Percentiles rank a stretch among this genome's conserved stretches.
These are phyloP conservation scores for Suncus etruscus DNA, from an alignment of 2,113 vertebrate species.

Conservation along the genomic window DNA sequence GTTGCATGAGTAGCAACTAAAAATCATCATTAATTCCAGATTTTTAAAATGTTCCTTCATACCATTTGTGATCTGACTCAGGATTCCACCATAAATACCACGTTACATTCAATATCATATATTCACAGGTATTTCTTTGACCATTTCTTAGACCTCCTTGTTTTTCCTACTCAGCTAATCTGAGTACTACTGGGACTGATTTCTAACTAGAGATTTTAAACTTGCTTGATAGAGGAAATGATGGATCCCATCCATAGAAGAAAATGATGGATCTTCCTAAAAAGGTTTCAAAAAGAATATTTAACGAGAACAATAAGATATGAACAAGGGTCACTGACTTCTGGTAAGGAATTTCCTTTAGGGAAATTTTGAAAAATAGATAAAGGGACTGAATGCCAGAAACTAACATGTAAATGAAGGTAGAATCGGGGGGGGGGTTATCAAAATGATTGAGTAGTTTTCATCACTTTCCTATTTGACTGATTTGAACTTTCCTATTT, in stretches of 20 bases:
- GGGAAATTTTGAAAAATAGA: background rate
- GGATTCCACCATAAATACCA: background rate
- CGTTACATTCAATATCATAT: background rate
- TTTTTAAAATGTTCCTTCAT: background rate
- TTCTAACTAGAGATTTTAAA: slow-evolving; percentile 36
- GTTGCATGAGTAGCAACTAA: slow-evolving; percentile 4
- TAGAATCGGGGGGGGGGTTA: background rate
- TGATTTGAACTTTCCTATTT: slow-evolving; percentile 34
- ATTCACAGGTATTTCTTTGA: slow-evolving; percentile 35
- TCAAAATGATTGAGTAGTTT: background rate
- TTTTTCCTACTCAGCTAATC: background rate
- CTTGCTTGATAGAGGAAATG: slow-evolving; percentile 26
- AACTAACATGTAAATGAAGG: background rate
- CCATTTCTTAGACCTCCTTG: background rate
- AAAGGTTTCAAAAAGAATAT: background rate
- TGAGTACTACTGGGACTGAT: background rate
- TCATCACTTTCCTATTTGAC: background rate
- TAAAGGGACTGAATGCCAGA: background rate
- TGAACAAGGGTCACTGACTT: background rate
- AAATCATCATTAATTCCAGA: background rate
- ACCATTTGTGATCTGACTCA: background rate
- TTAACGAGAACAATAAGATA: background rate
- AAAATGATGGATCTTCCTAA: too few relatives aligned
- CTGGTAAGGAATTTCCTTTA: background rate
- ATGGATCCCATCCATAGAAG: background rate